These are phyloP conservation scores for Gymnothorax reevesii DNA, from an alignment of 2,797 vertebrate species.

Conservation along the genomic window DNA sequence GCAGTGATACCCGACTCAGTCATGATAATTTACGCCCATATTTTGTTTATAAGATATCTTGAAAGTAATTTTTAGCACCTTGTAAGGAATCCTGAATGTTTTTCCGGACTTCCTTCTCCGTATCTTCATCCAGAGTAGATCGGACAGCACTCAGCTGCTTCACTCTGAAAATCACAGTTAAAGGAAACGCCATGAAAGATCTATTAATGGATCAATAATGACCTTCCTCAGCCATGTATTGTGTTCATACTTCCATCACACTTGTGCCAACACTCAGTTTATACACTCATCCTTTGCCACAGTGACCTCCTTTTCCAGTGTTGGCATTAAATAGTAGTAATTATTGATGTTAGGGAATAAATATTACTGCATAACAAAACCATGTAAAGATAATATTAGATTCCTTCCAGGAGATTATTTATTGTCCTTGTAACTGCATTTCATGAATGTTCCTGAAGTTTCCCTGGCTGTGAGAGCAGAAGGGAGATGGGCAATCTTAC, in stretches of 20 bases:
- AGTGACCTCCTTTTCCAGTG: too few species aligned
- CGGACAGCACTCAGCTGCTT: conserved; percentile 51
- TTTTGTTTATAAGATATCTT: not conserved
- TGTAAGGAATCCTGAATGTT: conserved; percentile 59
- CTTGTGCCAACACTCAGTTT: too few species aligned
- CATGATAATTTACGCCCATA: not conserved
- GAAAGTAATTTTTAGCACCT: conserved; percentile 54
- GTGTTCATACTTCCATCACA: too few species aligned
- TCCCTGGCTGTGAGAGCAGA: not conserved
- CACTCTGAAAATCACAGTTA: conserved; percentile 52
- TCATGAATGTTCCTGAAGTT: not conserved
- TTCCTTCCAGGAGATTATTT: not conserved
- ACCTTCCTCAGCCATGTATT: too few species aligned
- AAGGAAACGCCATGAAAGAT: conserved; percentile 1
- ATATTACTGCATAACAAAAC: too few species aligned
- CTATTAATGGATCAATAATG: not conserved
- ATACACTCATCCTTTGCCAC: too few species aligned
- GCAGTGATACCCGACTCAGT: not conserved
- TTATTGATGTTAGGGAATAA: too few species aligned
- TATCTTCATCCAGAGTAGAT: conserved; percentile 46
- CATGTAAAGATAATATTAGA: too few species aligned
- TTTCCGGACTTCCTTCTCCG: conserved; percentile 52
- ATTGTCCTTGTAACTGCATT: not conserved
- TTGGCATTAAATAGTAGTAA: too few species aligned
- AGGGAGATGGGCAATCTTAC: conserved; percentile 43